phyloP scores from a whole-genome alignment of 2,797 vertebrate genomes.

The Bothrops alternatus region DNA sequence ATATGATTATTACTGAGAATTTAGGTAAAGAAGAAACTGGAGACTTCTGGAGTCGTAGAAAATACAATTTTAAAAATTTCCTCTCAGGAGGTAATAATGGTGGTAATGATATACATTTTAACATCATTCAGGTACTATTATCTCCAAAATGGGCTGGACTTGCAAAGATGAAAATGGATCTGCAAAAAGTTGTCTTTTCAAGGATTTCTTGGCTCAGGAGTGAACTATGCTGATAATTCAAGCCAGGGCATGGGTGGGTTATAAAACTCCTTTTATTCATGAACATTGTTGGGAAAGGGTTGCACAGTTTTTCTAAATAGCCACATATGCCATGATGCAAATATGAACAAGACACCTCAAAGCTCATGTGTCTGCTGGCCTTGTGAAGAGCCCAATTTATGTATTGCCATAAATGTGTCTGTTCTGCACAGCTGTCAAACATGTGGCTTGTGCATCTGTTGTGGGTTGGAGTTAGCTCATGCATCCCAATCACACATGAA shows the following conservation, averaged over 20 bases:
- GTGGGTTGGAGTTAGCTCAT: not conserved
- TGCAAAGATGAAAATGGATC: not conserved
- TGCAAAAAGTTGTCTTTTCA: not conserved
- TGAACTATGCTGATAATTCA: not conserved
- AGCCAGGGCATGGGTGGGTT: not conserved
- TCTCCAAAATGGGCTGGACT: not conserved
- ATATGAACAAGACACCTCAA: not conserved
- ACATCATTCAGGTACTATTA: not conserved
- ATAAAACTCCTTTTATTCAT: not conserved
- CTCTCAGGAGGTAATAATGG: not conserved
- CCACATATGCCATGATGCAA: not conserved
- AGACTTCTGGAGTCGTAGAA: not conserved
- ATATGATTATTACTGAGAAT: not conserved
- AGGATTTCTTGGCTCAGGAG: not conserved
- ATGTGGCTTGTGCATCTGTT: not conserved
- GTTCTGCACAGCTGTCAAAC: not conserved
- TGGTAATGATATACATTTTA: not conserved
- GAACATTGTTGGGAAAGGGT: not conserved
- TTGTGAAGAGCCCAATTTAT: not conserved
- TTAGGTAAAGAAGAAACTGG: not conserved
- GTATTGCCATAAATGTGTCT: not conserved
- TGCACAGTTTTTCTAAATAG: not conserved
- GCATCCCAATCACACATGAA: not conserved
- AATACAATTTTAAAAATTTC: not conserved
- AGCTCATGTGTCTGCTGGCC: not conserved